Conservation (phyloP, 2,888 invertebrate species). For the Orthosia incerta region DNA sequence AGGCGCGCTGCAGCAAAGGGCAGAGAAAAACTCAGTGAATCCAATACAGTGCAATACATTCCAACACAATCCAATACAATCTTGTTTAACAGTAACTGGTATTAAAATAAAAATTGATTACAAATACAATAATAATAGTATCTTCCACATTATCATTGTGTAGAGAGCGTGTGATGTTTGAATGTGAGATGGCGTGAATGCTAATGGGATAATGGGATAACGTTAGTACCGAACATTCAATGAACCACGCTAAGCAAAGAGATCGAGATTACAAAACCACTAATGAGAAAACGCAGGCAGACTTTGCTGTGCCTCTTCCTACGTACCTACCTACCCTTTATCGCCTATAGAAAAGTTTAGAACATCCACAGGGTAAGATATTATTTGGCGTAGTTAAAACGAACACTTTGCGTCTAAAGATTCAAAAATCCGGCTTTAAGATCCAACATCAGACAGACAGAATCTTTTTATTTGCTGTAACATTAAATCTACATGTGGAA, state of each 20-base stretch:
- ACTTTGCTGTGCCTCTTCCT: no score
- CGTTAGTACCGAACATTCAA: neutral
- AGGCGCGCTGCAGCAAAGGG: no score
- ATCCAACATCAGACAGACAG: neutral
- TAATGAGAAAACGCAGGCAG: neutral
- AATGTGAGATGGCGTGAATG: no score
- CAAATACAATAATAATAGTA: no score
- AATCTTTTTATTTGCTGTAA: slow-evolving; percentile 14
- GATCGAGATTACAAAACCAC: neutral
- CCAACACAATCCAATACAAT: no score
- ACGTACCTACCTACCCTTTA: neutral
- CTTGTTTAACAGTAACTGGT: no score
- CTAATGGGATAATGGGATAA: no score
- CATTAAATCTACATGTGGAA: slow-evolving; percentile 29
- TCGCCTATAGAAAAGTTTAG: neutral
- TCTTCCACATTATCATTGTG: no score
- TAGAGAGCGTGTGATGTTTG: no score
- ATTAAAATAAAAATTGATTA: no score
- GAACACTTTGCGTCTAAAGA: neutral
- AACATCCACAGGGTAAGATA: neutral
- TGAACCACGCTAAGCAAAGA: neutral
- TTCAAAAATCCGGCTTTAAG: neutral
- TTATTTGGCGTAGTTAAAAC: neutral
- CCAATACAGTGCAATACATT: no score
- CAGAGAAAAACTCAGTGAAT: no score